Conservation (phyloP, 2,797 vertebrate genomes). For the Acipenser transmontanus region DNA sequence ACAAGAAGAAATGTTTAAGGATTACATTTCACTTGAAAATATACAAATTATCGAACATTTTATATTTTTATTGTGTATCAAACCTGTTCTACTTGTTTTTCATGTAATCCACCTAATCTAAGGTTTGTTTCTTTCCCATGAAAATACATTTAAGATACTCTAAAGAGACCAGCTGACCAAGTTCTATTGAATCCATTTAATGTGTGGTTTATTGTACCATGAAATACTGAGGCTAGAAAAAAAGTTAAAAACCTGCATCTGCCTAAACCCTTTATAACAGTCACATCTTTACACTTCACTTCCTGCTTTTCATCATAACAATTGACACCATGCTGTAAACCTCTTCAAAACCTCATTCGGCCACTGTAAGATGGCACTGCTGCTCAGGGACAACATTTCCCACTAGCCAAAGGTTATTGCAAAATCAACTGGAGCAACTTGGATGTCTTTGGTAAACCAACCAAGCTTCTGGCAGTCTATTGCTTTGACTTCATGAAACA, state of each 20-base stretch:
- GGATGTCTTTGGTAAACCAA: too few species aligned
- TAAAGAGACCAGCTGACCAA: constrained; percentile 52
- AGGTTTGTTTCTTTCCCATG: constrained; percentile 6
- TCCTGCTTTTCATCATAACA: neutral
- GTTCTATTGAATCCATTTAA: constrained; percentile 18
- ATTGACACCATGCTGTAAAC: constrained; percentile 9
- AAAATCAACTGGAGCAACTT: too few species aligned
- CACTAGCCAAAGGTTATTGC: too few species aligned
- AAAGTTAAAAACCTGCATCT: neutral
- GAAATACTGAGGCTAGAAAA: neutral
- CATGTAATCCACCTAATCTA: constrained; percentile 27
- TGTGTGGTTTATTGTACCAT: constrained; percentile 6
- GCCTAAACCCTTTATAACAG: constrained; percentile 13
- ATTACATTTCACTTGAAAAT: too few species aligned
- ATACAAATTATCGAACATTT: too few species aligned
- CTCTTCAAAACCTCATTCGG: constrained; percentile 15
- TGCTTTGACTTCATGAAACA: too few species aligned
- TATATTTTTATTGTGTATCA: neutral
- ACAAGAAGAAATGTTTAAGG: too few species aligned
- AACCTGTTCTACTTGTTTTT: neutral
- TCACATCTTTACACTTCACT: constrained; percentile 14
- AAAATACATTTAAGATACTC: constrained; percentile 21
- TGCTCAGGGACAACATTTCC: too few species aligned
- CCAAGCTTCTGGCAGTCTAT: too few species aligned
- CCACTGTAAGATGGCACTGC: neutral